Evolutionary conservation across 2,113 vertebrate species (phyloP), one percentile per base, ranked within the genome.

Genomic region (Sinosuthora webbiana): DNA sequence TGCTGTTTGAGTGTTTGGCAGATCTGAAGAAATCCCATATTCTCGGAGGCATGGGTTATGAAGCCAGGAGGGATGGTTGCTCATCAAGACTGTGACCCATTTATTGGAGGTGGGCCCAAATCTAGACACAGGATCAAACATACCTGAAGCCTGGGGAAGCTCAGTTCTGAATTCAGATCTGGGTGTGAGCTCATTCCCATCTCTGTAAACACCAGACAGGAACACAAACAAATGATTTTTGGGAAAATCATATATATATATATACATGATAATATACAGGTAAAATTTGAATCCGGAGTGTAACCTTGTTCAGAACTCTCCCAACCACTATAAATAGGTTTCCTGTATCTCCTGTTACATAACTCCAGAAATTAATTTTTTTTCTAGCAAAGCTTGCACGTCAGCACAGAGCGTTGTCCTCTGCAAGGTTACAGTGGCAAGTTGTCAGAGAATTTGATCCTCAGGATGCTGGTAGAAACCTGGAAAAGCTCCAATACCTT

Each of bases 401-500:
- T 79, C 76, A 89, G 69, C 65, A 41, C 37, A 65, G 57, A 89
- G 60, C 67, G 25, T 24, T 71, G 73, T 68, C 68, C 83, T 68
- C 52, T 9, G 24, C 16, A 53, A 27, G 33, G 67, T 78, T 81
- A 39, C 70, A 47, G 57, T 24, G 70, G 63, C 49, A 76, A 62
- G 35, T 7, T 78, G 60, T 45, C 2, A 6, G 55, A 83, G 71
- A 78, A 75, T 92, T 60, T 67, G 22, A 39, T 60, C 76, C 30
- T 81, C 86, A 81, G 93, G 62, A 64, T 88, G 49, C 81, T 62
- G 74, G 56, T 65, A 77, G 71, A 94, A 91, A 70, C 31, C 69
- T 91, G 85, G 89, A 90, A 89, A 81, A 90, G 6, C 45, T 94
- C 87, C 73, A 87, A 49, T 80, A 47, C 37, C 77, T 90, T 91